phyloP scores from a whole-genome alignment of 2,888 invertebrate species.

The Noctua pronuba region DNA sequence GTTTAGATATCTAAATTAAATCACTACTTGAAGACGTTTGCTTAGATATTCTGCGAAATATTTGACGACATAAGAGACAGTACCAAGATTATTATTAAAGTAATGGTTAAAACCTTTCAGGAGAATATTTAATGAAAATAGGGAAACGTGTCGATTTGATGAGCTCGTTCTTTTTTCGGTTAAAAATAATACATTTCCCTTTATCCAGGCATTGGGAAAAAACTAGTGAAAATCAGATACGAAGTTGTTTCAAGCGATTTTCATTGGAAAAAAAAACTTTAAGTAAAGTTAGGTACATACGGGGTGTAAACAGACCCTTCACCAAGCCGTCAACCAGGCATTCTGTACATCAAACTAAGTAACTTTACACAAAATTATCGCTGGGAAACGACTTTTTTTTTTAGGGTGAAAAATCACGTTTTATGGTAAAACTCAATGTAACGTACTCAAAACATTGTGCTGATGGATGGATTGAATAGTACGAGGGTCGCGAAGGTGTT shows the following conservation, averaged over 20 bases:
- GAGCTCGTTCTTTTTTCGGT: not conserved
- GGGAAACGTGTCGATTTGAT: not conserved
- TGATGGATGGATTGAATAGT: too few relatives aligned
- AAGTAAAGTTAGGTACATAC: not conserved
- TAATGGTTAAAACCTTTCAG: not conserved
- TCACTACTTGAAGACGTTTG: constrained; percentile 13
- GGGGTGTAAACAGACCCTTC: too few relatives aligned
- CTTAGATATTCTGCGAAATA: constrained; percentile 2
- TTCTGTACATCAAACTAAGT: too few relatives aligned
- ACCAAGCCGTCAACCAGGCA: too few relatives aligned
- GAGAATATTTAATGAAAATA: not conserved
- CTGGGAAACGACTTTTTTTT: too few relatives aligned
- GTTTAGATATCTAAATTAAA: constrained; percentile 37
- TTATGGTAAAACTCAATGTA: too few relatives aligned
- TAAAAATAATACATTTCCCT: not conserved
- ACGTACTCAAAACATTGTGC: too few relatives aligned
- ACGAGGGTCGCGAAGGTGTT: too few relatives aligned
- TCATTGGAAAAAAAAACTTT: not conserved
- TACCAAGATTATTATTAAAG: not conserved
- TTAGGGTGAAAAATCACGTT: too few relatives aligned
- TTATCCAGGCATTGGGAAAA: not conserved
- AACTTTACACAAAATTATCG: too few relatives aligned
- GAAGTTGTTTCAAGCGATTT: not conserved
- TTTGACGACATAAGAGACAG: not conserved
- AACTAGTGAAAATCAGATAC: not conserved